Evolutionary conservation across 1,140 invertebrate species (phyloP), one percentile per base, ranked within the genome.

Genomic region (Megathymus violae): DNA sequence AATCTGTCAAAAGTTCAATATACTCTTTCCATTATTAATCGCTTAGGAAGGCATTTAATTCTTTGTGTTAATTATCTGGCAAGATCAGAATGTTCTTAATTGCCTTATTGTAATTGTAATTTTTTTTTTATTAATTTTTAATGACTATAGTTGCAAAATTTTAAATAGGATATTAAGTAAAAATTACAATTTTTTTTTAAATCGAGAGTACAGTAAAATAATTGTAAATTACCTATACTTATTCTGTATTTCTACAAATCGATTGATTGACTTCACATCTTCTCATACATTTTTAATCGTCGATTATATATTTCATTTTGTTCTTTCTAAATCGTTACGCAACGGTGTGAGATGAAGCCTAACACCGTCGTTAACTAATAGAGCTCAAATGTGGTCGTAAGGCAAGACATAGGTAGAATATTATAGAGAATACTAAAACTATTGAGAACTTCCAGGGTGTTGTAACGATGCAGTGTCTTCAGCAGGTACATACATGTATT

Each of bases 371-470:
- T 17, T 38, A 72, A 83, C 78, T 86, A 88, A 87, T 72, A 54
- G 86, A 88, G 86, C 86, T 88, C 82, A 73, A 81, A 84, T 89
- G 87, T 89, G 88, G 82, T 82, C 83, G 80, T 78, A 76, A 66
- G 84, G 88, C 88, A 90, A 90, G 88, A 90, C 88, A 90, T 90
- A 90, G 82, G 36, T 88, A 87, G 80, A 72, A 74, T 62, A 22
- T 48, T 71, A 63, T 67, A 74, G 68, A 69, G 70, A 61, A 46
- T 64, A 71, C 71, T 74, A 67, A 71, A 46, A 58, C 65, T n/a
- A 52, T 73, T 43, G 61, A 62, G 52, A 62, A 27, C 15, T 44
- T 74, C 31, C 40, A 31, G 25, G 41, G 14, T 50, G 10, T 44
- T 22, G 14, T 56, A 56, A 61, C 54, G 56, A 17, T 62, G 44